Evolutionary conservation across 2,888 invertebrate genomes (phyloP).

Genomic region (Ophion ventricosus): DNA sequence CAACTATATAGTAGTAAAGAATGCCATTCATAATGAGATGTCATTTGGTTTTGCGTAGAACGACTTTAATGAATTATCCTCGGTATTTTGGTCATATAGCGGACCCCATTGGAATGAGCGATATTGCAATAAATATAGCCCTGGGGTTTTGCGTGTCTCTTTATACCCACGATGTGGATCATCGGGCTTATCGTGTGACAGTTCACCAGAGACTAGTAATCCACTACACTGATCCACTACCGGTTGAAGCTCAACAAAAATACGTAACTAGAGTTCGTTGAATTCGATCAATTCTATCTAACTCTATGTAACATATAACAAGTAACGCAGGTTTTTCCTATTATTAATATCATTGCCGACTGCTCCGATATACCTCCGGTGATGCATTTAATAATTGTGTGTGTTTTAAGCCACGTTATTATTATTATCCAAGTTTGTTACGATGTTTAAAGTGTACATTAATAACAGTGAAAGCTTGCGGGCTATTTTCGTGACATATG

Average conservation of each 20-base stretch:
- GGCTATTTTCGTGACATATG: too few species aligned
- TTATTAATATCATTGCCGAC: background rate
- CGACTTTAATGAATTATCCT: background rate
- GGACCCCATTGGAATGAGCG: slow-evolving; percentile 11
- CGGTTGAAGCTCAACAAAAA: slow-evolving; percentile 19
- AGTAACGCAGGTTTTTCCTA: background rate
- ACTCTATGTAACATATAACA: background rate
- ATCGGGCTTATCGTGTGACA: slow-evolving; percentile 36
- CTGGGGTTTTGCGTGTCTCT: slow-evolving; percentile 26
- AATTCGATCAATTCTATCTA: background rate
- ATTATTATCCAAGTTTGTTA: too few species aligned
- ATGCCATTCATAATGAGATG: too few species aligned
- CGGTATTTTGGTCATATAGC: slow-evolving; percentile 24
- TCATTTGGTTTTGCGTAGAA: background rate
- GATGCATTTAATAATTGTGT: too few species aligned
- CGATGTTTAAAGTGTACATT: too few species aligned
- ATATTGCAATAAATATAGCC: slow-evolving; percentile 7
- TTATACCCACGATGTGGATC: slow-evolving; percentile 25
- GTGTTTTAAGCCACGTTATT: too few species aligned
- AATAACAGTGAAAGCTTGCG: too few species aligned
- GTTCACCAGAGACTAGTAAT: background rate
- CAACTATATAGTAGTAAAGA: too few species aligned
- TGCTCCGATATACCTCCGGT: background rate
- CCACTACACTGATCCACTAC: slow-evolving; percentile 16
- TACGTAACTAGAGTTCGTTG: background rate